Percentiles rank a stretch among this genome's conserved stretches.
Evolutionary conservation across 1,140 invertebrate species (phyloP).

Genomic region (Papilio xuthus): DNA sequence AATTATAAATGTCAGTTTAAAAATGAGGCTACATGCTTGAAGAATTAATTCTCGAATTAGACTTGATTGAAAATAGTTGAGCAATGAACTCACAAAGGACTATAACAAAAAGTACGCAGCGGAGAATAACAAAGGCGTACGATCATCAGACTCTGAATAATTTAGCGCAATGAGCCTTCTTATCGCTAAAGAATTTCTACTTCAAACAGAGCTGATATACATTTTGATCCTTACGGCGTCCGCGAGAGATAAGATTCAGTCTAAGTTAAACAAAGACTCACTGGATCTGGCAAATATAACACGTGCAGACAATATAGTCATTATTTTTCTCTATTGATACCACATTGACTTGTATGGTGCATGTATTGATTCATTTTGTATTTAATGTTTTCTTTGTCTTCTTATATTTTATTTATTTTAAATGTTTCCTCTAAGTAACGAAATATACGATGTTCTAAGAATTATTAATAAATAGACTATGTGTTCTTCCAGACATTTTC

Average conservation of each 20-base stretch:
- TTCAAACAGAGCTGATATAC: slow-evolving; percentile 65
- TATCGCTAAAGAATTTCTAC: slow-evolving; percentile 44
- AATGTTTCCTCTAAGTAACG: not conserved
- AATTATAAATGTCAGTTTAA: no score
- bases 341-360: not conserved
- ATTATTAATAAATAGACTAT: no score
- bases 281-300: slow-evolving; percentile 17
- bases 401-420: not conserved
- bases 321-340: slow-evolving; percentile 18
- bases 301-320: slow-evolving; percentile 8
- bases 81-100: slow-evolving; percentile 17
- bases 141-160: slow-evolving; percentile 38
- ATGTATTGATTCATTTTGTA: slow-evolving; percentile 9
- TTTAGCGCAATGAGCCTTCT: slow-evolving; percentile 41
- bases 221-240: slow-evolving; percentile 56
- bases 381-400: not conserved
- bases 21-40: not conserved
- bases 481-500: no score
- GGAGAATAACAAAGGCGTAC: slow-evolving; percentile 32
- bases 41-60: not conserved
- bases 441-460: not conserved
- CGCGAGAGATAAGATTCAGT: slow-evolving; percentile 51
- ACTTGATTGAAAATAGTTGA: not conserved
- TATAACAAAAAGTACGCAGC: slow-evolving; percentile 1
- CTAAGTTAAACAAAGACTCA: slow-evolving; percentile 39